phyloP scores from a whole-genome alignment of 2,113 vertebrate species.

The Myocastor coypus region DNA sequence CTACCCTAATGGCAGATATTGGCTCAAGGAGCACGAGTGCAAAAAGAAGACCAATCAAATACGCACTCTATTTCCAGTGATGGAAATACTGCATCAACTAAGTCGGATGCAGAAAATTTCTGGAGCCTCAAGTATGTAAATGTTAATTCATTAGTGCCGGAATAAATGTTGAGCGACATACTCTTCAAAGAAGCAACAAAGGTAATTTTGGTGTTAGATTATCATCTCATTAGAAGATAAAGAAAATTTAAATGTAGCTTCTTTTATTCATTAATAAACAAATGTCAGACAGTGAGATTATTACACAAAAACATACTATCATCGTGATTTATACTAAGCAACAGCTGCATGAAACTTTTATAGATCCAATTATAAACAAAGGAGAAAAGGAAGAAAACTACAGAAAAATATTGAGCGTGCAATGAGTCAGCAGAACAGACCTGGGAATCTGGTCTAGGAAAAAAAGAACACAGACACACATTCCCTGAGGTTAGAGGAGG shows the following conservation, averaged over 20 bases:
- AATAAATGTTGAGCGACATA: not conserved
- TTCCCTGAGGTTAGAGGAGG: not conserved
- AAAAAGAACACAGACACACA: not conserved
- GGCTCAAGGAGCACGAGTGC: fast-evolving
- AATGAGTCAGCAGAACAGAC: not conserved
- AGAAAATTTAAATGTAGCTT: not conserved
- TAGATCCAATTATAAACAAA: not conserved
- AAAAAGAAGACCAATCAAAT: not conserved
- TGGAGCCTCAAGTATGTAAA: not conserved
- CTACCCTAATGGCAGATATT: not conserved
- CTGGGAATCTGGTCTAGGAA: not conserved
- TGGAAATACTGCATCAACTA: not conserved
- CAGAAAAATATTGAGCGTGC: not conserved
- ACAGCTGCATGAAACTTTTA: not conserved
- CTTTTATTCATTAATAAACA: not conserved
- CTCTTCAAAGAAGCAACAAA: not conserved
- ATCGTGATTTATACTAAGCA: not conserved
- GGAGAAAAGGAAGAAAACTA: not conserved
- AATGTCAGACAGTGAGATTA: not conserved
- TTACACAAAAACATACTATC: not conserved
- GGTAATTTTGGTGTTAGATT: not conserved
- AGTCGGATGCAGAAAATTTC: fast-evolving
- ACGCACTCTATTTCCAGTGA: not conserved
- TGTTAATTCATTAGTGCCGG: not conserved
- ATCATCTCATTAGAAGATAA: not conserved